Evolutionary conservation across 2,888 invertebrate genomes (phyloP), one percentile per base, ranked within the genome.

Genomic region (Psylliodes chrysocephalus): DNA sequence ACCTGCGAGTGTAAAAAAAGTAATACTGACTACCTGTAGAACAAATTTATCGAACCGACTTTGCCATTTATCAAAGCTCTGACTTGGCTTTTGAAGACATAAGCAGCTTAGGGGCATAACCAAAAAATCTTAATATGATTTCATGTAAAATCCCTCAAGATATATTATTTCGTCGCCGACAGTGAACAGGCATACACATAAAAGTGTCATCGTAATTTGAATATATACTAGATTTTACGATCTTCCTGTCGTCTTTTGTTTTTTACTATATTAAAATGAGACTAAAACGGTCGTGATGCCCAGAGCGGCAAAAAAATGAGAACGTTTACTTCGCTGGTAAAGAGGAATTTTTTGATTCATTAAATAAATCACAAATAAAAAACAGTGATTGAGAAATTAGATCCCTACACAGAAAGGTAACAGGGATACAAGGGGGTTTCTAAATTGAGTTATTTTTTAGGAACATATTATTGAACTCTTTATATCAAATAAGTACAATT

Each of bases 111-210:
- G 15, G 19, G 40, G 42, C 15, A 28, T 42, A 40, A 54, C 53
- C 40, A 42, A 42, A 54, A 52, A 42, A 54, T 42, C 42, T 54
- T 42, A 54, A 54, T 54, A 54, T 40, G 40, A 54, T 54, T 52
- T 35, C 18, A 42, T 22, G 7, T 25, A 10, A 42, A 54, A 54
- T 40, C 53, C 42, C 40, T 12, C 15, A 28, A 54, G 53, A 54
- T 25, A 42, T 40, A 54, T 28, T 38, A 54, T 54, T 54, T 42
- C 25, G 22, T 54, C 17, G 42, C 40, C 28, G 25, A 40, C 25
- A 22, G 7, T 18, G 19, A 54, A 38, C 40, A 19, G 14, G 40
- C 18, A 54, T 54, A 42, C 22, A 5, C 53, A 54, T 54, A 54
- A 54, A 54, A 28, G 25, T 54, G 53, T 54, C 40, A 54, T 35